Evolutionary conservation across 2,888 invertebrate species (phyloP), one percentile per base, ranked within the genome.

Genomic region (Drosophila greeni): DNA sequence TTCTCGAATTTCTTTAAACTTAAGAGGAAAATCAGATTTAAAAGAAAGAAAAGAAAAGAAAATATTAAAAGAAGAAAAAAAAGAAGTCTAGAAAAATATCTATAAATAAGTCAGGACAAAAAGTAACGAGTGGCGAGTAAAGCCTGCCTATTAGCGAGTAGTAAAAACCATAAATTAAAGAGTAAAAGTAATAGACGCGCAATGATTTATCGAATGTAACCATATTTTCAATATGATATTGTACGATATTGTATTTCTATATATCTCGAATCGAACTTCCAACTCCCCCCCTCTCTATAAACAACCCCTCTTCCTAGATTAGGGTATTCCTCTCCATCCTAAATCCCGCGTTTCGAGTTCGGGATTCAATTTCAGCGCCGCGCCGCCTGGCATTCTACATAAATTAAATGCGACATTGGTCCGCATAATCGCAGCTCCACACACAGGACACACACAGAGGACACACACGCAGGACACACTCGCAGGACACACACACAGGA

Each of bases 391-490:
- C 64, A 40, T 49, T 23, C 49, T 51, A 55, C 60, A 74, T 74
- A 67, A 70, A 70, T 71, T 71, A 70, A 65, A 71, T 54, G 69
- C 66, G 70, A 66, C 69, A 69, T 31, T 68, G 48, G 49, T 48
- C 62, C 53, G 70, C 67, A 67, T 67, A 68, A 67, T 67, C 66
- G 68, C 53, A 59, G 39, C 39, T 42, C 26, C 45, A 39, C 42
- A 51, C 33, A 56, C 37, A 34, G n/a, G n/a, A 34, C 36, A 36
- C 26, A 18, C 16, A 24, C 34, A 7, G 16, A 45, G n/a, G n/a
- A 34, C 36, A 14, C 39, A 1, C 39, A 0, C 7, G 5, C 9
- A 7, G 23, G n/a, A 8, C 36, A 36, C 26, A 18, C 16, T 18
- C 34, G 6, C 23, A 45, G n/a, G n/a, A 34, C 36, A 14, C 39